phyloP scores from a whole-genome alignment of 2,888 invertebrate species.

The Drosophila meridiana region DNA sequence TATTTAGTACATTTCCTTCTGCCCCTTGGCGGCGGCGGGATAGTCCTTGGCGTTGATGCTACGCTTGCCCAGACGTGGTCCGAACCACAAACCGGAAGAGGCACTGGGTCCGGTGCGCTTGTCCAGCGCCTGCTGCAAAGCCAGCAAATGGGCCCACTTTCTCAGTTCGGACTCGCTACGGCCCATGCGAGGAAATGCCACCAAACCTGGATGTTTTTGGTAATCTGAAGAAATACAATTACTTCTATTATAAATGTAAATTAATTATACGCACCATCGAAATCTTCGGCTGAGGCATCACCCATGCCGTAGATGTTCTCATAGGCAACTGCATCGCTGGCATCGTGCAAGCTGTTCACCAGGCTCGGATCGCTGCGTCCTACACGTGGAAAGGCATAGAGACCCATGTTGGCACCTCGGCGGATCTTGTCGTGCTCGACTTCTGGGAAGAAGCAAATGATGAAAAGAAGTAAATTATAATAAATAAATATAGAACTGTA shows the following conservation, averaged over 20 bases:
- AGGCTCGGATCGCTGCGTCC: slow-evolving; percentile 86
- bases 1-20: slow-evolving; percentile 66
- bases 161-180: slow-evolving; percentile 83
- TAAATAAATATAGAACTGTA: neutral
- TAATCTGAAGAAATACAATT: slow-evolving; percentile 62
- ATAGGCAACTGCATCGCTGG: slow-evolving; percentile 54
- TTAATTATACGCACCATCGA: slow-evolving; percentile 84
- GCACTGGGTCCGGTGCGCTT: slow-evolving; percentile 84
- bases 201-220: slow-evolving; percentile 84
- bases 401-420: slow-evolving; percentile 87
- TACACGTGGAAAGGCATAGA: slow-evolving; percentile 88
- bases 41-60: slow-evolving; percentile 70
- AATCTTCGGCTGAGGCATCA: slow-evolving; percentile 85
- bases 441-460: slow-evolving; percentile 49
- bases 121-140: slow-evolving; percentile 82
- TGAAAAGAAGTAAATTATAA: neutral
- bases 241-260: neutral
- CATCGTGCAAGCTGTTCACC: slow-evolving; percentile 67
- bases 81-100: slow-evolving; percentile 88
- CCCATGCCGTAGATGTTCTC: slow-evolving; percentile 83
- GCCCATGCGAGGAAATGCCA: slow-evolving; percentile 86
- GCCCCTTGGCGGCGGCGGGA: slow-evolving; percentile 41
- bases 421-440: slow-evolving; percentile 83
- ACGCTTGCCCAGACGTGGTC: slow-evolving; percentile 88
- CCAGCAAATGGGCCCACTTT: slow-evolving; percentile 82